Conservation (phyloP, 2,113 vertebrate species). For the Pseudorhombus dupliciocellatus region DNA sequence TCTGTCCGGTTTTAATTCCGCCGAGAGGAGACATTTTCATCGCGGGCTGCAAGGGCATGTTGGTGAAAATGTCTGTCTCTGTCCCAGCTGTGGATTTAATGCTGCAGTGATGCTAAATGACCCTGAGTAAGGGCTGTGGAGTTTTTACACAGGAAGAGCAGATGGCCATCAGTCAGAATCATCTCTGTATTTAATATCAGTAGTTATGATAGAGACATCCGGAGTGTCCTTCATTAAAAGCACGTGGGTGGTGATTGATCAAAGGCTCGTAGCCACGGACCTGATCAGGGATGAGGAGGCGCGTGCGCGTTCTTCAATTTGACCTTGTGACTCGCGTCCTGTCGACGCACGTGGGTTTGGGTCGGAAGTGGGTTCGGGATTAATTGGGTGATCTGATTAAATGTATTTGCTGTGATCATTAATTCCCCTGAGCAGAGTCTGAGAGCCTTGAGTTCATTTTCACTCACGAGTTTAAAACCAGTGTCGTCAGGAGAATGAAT, state of each 20-base stretch:
- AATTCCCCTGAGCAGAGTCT: no score
- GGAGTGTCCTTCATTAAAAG: fast-evolving
- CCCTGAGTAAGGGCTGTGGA: background rate
- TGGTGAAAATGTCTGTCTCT: background rate
- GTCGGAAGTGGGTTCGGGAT: constrained; percentile 19
- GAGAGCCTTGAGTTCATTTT: background rate
- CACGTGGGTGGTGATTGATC: background rate
- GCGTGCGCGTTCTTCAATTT: constrained; percentile 65
- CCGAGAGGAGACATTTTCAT: background rate
- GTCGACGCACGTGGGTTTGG: constrained; percentile 70
- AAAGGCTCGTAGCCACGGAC: background rate
- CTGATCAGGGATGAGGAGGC: constrained; percentile 9
- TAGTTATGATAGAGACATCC: background rate
- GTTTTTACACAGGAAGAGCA: background rate
- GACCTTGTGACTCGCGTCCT: constrained; percentile 84
- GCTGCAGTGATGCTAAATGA: background rate
- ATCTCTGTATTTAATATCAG: background rate
- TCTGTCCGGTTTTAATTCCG: background rate
- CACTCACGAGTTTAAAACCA: background rate
- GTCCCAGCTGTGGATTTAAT: no score
- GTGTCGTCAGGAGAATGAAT: background rate
- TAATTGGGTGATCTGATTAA: background rate
- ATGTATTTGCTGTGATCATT: background rate
- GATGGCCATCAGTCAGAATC: no score
- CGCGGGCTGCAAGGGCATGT: constrained; percentile 19